phyloP scores from a whole-genome alignment of 2,888 invertebrate genomes.

The Melikaiella ostensackeni region DNA sequence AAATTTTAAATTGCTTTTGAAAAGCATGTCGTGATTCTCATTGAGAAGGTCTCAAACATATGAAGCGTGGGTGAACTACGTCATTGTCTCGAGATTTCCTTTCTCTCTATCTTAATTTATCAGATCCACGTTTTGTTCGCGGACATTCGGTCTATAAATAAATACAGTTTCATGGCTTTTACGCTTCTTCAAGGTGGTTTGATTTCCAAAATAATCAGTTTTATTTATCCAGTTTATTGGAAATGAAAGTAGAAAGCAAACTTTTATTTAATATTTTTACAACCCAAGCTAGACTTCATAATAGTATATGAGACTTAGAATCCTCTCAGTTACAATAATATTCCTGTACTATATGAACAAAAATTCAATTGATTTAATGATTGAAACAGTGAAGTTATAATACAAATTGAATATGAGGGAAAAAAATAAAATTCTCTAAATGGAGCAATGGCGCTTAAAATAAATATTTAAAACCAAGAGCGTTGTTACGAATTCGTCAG shows the following conservation, averaged over 20 bases:
- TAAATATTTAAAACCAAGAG: not conserved
- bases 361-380: too few species aligned
- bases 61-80: conserved; percentile 18
- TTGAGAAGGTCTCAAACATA: not conserved
- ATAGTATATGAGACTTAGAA: too few species aligned
- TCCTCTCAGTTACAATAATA: too few species aligned
- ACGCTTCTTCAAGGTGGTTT: conserved; percentile 5
- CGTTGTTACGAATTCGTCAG: not conserved
- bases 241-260: not conserved
- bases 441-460: not conserved
- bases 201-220: not conserved
- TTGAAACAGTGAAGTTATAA: too few species aligned
- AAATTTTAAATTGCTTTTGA: not conserved
- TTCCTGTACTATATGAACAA: too few species aligned
- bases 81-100: conserved; percentile 20
- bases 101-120: conserved; percentile 33
- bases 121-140: conserved; percentile 27
- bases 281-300: not conserved
- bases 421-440: not conserved
- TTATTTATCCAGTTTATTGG: not conserved
- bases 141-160: conserved; percentile 33
- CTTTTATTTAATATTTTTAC: not conserved
- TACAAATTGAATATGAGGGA: too few species aligned
- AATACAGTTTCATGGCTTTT: conserved; percentile 11
- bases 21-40: not conserved